Percentiles rank a stretch among this genome's conserved stretches.
These are phyloP conservation scores for Origma solitaria DNA, from an alignment of 2,113 vertebrate genomes.

Conservation along the genomic window DNA sequence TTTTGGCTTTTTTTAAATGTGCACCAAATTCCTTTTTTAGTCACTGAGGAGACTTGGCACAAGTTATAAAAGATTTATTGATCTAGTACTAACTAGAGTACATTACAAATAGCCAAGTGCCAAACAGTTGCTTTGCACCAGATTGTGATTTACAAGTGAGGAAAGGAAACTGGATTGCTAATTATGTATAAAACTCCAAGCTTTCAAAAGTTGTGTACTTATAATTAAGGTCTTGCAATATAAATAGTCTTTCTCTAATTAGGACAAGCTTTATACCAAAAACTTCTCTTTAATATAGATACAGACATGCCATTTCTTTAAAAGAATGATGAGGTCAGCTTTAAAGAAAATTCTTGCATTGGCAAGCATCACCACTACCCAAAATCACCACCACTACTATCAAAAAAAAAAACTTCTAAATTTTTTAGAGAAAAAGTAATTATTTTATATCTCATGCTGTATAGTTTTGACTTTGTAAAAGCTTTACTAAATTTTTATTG, in stretches of 20 bases:
- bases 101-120: neutral
- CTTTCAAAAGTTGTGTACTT: neutral
- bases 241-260: neutral
- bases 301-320: neutral
- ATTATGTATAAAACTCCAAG: neutral
- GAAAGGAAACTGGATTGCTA: constrained; percentile 11
- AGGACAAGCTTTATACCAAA: neutral
- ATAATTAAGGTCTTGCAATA: neutral
- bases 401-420: neutral
- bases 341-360: neutral
- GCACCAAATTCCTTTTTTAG: constrained; percentile 6
- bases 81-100: constrained; percentile 43
- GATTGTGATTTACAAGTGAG: neutral
- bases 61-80: constrained; percentile 40
- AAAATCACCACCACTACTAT: neutral
- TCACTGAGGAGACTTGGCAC: neutral
- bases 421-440: neutral
- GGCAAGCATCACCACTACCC: neutral
- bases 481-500: neutral
- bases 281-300: neutral
- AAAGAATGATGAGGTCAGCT: neutral
- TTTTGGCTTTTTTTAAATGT: neutral
- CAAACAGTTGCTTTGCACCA: constrained; percentile 6
- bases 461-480: neutral
- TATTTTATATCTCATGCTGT: neutral